Base-by-base conservation (phyloP, 1,140 invertebrate species). In the Asobara japonica region DNA sequence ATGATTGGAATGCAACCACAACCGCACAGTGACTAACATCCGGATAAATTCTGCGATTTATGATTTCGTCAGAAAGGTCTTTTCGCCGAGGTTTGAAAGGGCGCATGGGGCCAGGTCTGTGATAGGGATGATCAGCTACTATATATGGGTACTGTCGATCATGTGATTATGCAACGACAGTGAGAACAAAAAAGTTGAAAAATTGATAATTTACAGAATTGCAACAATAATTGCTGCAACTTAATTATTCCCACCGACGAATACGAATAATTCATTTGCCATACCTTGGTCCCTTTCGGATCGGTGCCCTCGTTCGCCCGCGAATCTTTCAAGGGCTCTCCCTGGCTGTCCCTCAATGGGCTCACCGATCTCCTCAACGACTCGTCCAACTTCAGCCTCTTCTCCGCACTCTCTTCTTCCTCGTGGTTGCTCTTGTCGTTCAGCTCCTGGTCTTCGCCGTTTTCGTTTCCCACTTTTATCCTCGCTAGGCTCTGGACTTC, bases 201-300 rank as follows among this genome's bases (percentile, higher is more conserved):
- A n/a, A n/a, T n/a, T n/a, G n/a, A n/a, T n/a, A n/a, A n/a, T n/a
- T n/a, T n/a, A n/a, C n/a, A n/a, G n/a, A n/a, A n/a, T n/a, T n/a
- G n/a, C n/a, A n/a, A n/a, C n/a, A n/a, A n/a, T n/a, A n/a, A n/a
- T n/a, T n/a, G n/a, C n/a, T n/a, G n/a, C n/a, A n/a, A n/a, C n/a
- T n/a, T n/a, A n/a, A n/a, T n/a, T n/a, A n/a, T n/a, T n/a, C n/a
- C n/a, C n/a, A n/a, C n/a, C n/a, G n/a, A n/a, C n/a, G n/a, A n/a
- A n/a, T n/a, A n/a, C n/a, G n/a, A n/a, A 22, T 16, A n/a, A 45
- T 36, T 7, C 2, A 41, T 33, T 16, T 18, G 6, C 74, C 69
- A 4, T 38, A 86, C 85, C 84, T 87, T 87, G 82, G 79, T 85
- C 73, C 78, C 82, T 78, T 82, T 81, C 73, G 82, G 78, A 74